Evolutionary conservation across 2,113 vertebrate species (phyloP).

Genomic region (Microcebus jonahi): DNA sequence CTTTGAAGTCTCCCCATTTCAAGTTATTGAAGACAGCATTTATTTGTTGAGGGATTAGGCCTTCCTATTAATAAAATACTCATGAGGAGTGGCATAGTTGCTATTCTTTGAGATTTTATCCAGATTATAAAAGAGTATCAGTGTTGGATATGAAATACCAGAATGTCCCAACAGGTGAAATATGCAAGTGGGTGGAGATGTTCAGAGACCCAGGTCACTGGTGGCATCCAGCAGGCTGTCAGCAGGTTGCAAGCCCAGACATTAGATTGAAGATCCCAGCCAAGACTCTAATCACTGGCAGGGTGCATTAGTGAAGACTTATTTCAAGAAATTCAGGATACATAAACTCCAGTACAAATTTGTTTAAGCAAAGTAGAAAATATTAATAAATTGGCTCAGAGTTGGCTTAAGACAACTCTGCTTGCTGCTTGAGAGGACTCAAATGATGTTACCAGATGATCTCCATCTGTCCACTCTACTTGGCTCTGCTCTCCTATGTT

Average conservation of each 20-base stretch:
- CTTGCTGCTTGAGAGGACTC: background rate
- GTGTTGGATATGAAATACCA: background rate
- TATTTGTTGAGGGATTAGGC: background rate
- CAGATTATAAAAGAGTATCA: background rate
- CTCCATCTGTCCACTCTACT: background rate
- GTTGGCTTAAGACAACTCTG: background rate
- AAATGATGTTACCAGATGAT: background rate
- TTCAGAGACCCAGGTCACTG: background rate
- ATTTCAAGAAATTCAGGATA: background rate
- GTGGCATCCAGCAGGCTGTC: background rate
- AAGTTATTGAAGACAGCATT: background rate
- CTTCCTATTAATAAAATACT: background rate
- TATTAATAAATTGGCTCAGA: background rate
- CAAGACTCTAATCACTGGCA: background rate
- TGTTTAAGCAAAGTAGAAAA: slow-evolving; percentile 34
- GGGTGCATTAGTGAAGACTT: background rate
- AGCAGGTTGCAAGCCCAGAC: background rate
- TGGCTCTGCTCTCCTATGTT: background rate
- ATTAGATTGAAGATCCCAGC: background rate
- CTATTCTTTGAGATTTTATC: slow-evolving; percentile 11
- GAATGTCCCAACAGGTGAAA: background rate
- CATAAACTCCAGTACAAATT: slow-evolving; percentile 3
- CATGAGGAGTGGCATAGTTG: background rate
- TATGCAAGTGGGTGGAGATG: background rate
- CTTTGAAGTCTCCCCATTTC: background rate